A percentile compares a stretch with the other conserved stretches of the same genome.
Evolutionary conservation across 2,113 vertebrate genomes (phyloP).

Genomic region (Microcebus ravelobensis): DNA sequence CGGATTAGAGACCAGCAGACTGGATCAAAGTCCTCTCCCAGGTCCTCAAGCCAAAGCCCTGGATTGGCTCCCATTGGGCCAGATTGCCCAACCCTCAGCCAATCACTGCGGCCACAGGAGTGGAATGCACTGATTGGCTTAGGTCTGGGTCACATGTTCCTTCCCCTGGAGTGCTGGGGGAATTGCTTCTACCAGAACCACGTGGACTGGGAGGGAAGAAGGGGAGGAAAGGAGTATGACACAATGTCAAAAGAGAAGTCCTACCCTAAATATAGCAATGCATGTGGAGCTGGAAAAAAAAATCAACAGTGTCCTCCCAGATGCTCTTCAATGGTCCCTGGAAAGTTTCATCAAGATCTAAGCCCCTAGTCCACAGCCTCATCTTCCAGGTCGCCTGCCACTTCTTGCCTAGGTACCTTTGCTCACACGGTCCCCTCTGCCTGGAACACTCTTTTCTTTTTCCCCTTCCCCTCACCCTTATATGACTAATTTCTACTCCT

Average conservation of each 20-base stretch:
- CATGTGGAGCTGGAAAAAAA: background rate
- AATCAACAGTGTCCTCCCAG: background rate
- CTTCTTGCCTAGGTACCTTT: background rate
- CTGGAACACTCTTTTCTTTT: background rate
- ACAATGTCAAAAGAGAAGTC: background rate
- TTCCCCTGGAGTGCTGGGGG: background rate
- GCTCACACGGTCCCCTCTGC: background rate
- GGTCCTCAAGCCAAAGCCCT: slow-evolving; percentile 21
- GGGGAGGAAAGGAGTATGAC: background rate
- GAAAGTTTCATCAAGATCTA: background rate
- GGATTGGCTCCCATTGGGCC: background rate
- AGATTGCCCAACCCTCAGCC: background rate
- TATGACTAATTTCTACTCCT: background rate
- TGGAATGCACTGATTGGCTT: background rate
- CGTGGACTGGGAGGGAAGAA: background rate
- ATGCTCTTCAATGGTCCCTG: background rate
- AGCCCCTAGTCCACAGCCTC: background rate
- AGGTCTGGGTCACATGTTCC: background rate
- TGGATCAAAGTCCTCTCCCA: slow-evolving; percentile 39
- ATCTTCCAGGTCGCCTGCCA: background rate
- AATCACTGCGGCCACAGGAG: background rate
- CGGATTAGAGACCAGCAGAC: slow-evolving; percentile 16
- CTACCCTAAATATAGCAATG: background rate
- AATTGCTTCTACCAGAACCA: background rate
- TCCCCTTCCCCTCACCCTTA: background rate